Percentiles rank a stretch among this genome's conserved stretches.
These are phyloP conservation scores for Acanthopleura granulata DNA, from an alignment of 2,888 invertebrate genomes.

Conservation along the genomic window DNA sequence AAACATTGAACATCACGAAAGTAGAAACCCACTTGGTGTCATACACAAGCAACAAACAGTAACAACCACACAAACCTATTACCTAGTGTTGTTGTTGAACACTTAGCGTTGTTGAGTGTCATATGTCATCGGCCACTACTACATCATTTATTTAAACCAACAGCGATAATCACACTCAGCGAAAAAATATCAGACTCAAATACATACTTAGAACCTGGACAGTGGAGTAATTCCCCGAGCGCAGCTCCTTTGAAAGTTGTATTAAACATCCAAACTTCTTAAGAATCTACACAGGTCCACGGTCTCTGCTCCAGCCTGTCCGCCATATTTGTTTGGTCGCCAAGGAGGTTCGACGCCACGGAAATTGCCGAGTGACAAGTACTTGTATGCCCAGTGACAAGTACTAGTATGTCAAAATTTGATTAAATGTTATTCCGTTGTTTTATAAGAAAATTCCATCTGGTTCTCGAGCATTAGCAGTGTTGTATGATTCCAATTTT, in stretches of 20 bases:
- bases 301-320: slow-evolving; percentile 27
- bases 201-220: background rate
- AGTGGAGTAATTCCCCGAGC: background rate
- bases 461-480: too few species aligned
- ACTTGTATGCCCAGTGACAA: too few species aligned
- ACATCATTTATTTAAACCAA: background rate
- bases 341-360: slow-evolving; percentile 34
- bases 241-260: background rate
- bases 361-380: slow-evolving; percentile 8
- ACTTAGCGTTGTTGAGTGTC: background rate
- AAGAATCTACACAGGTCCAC: background rate
- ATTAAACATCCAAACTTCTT: background rate
- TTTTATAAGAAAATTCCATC: too few species aligned
- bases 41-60: too few species aligned
- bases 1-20: too few species aligned
- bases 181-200: background rate
- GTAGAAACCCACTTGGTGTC: too few species aligned
- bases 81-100: background rate
- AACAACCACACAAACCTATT: too few species aligned
- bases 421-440: too few species aligned
- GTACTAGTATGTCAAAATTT: too few species aligned
- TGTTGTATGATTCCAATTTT: too few species aligned
- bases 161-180: too few species aligned
- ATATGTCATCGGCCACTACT: background rate
- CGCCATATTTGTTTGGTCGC: slow-evolving; percentile 55